Base-by-base conservation (phyloP, 2,113 vertebrate genomes). In the Fregetta grallaria region DNA sequence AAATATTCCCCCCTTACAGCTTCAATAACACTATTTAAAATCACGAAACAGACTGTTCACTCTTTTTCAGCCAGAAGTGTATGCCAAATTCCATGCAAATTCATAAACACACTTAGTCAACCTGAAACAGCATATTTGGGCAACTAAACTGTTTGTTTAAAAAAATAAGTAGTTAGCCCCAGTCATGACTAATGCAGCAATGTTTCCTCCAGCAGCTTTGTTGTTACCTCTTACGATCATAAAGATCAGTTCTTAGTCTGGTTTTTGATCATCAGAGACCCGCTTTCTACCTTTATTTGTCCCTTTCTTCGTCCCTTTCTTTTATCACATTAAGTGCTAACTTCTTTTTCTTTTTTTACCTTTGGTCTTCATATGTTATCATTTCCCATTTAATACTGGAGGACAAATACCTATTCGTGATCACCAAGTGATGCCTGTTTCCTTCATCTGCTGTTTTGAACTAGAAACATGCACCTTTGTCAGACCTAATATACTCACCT, bases 1-100 rank as follows among this genome's bases (percentile, higher is more conserved):
- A 63, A 40, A 21, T 77, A 59, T 38, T 42, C 5, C 22, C 10
- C 2, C 1, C 4, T 81, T 53, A n/a, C 0, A 4, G 6, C 6
- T 86, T 86, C 6, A 15, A 8, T 22, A 55, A 17, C 5, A 13
- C 11, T 55, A 17, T 44, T 65, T 50, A 74, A 61, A 78, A 78
- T 26, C 17, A 61, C 13, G 71, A 30, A 45, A 5, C 13, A 77
- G 27, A 40, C 13, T 38, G 14, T 11, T 62, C 32, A 45, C n/a
- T 82, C 4, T 7, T 74, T 82, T 68, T 55, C 42, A 79, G 42
- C 2, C 10, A 75, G 12, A 75, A 3, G 7, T 47, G 23, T 38
- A 30, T 8, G 17, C 13, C 15, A 52, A 72, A 92, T 66, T 75
- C 45, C 29, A 47, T 1, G 1, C 12, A 79, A 56, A 66, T 63